phyloP scores from a whole-genome alignment of 2,888 invertebrate genomes.

The Dusona sp. region DNA sequence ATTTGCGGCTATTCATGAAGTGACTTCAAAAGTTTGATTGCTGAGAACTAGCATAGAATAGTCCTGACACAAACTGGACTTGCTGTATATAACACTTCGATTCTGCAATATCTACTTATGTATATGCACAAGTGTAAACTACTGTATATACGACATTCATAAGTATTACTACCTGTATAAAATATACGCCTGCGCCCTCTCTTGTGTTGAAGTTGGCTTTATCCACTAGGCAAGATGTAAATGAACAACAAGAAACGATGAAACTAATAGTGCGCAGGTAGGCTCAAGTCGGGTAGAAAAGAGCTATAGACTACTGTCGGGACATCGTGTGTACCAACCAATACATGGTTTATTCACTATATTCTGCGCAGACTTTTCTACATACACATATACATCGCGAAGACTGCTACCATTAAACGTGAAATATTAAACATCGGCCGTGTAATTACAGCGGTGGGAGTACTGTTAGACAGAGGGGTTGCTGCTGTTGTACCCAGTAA shows the following conservation, averaged over 20 bases:
- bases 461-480: constrained; percentile 57
- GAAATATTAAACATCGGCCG: constrained; percentile 77
- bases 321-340: constrained; percentile 19
- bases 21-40: constrained; percentile 55
- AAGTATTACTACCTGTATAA: constrained; percentile 34
- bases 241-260: constrained; percentile 40
- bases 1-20: constrained; percentile 56
- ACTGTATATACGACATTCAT: background rate
- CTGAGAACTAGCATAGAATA: constrained; percentile 9
- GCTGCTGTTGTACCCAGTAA: constrained; percentile 21
- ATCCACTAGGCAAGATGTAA: constrained; percentile 39
- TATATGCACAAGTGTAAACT: constrained; percentile 19
- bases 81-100: background rate
- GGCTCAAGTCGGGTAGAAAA: constrained; percentile 47
- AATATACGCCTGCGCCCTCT: constrained; percentile 49
- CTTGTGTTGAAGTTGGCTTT: constrained; percentile 38
- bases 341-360: constrained; percentile 21
- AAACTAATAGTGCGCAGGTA: constrained; percentile 55
- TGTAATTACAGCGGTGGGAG: constrained; percentile 75
- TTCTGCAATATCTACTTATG: background rate
- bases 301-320: constrained; percentile 30
- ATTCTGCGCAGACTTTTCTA: constrained; percentile 20
- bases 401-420: constrained; percentile 72
- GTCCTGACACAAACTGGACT: background rate
- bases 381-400: constrained; percentile 35